Conservation (phyloP, 35 echinoderm and acorn worm species). For the Apostichopus japonicus region DNA sequence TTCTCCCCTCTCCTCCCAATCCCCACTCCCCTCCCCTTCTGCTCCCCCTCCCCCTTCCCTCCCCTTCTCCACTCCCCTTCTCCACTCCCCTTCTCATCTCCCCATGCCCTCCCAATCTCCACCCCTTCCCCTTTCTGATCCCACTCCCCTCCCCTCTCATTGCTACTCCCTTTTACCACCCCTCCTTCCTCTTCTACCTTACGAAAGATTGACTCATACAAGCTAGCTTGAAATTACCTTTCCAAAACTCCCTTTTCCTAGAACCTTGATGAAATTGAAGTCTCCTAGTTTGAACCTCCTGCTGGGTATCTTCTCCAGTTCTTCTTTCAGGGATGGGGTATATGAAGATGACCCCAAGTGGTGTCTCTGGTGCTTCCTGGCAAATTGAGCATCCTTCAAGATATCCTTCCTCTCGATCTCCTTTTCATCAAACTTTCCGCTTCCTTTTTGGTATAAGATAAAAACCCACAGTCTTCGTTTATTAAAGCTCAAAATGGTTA, state of each 20-base stretch:
- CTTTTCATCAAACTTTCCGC: slow-evolving; percentile 11
- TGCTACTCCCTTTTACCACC: not conserved
- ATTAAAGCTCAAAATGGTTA: too few species aligned
- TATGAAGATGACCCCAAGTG: slow-evolving; percentile 14
- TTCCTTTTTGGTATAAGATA: not conserved
- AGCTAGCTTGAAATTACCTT: slow-evolving; percentile 60
- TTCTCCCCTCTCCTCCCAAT: too few species aligned
- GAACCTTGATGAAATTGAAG: slow-evolving; percentile 98
- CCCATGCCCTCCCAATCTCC: too few species aligned
- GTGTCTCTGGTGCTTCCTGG: slow-evolving; percentile 36
- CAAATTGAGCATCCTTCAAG: slow-evolving; percentile 31
- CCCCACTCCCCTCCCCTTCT: too few species aligned
- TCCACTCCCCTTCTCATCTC: too few species aligned
- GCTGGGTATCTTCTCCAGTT: slow-evolving; percentile 77
- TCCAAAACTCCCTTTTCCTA: slow-evolving; percentile 98
- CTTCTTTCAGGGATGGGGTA: slow-evolving; percentile 76
- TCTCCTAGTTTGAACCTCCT: slow-evolving; percentile 74
- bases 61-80: too few species aligned
- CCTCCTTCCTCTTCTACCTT: too few species aligned
- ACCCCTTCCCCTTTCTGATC: too few species aligned
- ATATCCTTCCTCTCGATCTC: slow-evolving; percentile 44
- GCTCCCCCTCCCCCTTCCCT: too few species aligned
- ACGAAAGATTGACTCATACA: not conserved
- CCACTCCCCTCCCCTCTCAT: not conserved
- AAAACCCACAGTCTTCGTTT: too few species aligned